These are phyloP conservation scores for Notarius quadriscutis DNA, from an alignment of 2,113 vertebrate genomes.

Conservation along the genomic window DNA sequence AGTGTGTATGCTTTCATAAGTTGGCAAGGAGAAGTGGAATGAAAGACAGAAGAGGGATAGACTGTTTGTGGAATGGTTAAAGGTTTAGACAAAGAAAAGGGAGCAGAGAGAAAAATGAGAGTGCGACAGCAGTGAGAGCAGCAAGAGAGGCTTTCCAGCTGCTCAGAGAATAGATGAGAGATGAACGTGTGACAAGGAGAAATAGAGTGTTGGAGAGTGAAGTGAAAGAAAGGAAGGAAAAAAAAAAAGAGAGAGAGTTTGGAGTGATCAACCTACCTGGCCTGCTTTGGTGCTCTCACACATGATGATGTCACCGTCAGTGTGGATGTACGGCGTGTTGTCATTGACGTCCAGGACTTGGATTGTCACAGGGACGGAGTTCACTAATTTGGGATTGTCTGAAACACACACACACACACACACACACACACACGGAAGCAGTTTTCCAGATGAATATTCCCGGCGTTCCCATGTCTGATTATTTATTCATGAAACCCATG, in stretches of 20 bases:
- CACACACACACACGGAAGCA: background rate
- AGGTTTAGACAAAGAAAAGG: slow-evolving; percentile 3
- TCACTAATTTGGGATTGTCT: slow-evolving; percentile 85
- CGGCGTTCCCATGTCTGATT: background rate
- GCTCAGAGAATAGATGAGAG: slow-evolving; percentile 15
- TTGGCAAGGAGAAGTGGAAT: background rate
- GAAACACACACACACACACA: slow-evolving; percentile 52
- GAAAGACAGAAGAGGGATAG: slow-evolving; percentile 10
- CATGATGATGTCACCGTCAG: slow-evolving; percentile 80
- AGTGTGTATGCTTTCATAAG: background rate
- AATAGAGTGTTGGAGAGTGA: slow-evolving; percentile 9
- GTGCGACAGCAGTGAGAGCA: background rate
- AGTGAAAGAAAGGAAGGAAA: background rate
- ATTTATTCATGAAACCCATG: background rate
- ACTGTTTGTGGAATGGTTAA: slow-evolving; percentile 8
- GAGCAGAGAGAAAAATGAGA: background rate
- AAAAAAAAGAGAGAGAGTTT: slow-evolving; percentile 2
- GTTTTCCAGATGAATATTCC: background rate
- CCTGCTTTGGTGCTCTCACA: slow-evolving; percentile 86
- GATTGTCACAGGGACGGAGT: slow-evolving; percentile 80
- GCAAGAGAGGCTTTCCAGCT: background rate
- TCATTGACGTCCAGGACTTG: slow-evolving; percentile 90
- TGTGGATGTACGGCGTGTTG: slow-evolving; percentile 81
- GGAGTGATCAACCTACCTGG: slow-evolving; percentile 75
- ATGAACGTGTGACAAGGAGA: slow-evolving; percentile 9